phyloP scores from a whole-genome alignment of 2,888 invertebrate genomes.

The Chymomyza caudatula region DNA sequence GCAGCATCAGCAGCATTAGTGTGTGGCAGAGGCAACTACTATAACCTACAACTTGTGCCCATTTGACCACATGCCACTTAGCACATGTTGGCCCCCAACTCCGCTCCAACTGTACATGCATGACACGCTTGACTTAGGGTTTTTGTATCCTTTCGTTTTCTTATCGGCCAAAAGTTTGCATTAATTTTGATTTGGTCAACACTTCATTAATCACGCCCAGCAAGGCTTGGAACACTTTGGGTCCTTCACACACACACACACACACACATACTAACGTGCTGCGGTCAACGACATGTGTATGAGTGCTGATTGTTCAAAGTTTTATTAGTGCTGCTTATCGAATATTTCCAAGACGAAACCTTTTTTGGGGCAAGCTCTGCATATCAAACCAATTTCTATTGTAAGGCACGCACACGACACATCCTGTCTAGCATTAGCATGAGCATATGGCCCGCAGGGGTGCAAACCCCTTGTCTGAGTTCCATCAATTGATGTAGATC shows the following conservation, averaged over 20 bases:
- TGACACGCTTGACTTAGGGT: slow-evolving; percentile 12
- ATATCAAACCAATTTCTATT: slow-evolving; percentile 17
- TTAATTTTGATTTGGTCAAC: slow-evolving; percentile 75
- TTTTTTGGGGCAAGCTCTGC: slow-evolving; percentile 13
- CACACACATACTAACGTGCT: slow-evolving; percentile 41
- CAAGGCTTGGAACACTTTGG: slow-evolving; percentile 26
- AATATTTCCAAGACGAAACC: slow-evolving; percentile 20
- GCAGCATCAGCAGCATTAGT: too few relatives aligned
- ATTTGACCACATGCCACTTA: slow-evolving; percentile 69
- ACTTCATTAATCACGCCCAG: slow-evolving; percentile 75
- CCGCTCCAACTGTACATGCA: slow-evolving; percentile 28
- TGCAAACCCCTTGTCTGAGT: neutral
- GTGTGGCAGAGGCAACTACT: too few relatives aligned
- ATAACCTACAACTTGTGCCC: slow-evolving; percentile 18
- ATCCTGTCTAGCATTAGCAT: slow-evolving; percentile 34
- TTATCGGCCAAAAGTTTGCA: slow-evolving; percentile 55
- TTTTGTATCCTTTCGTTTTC: slow-evolving; percentile 30
- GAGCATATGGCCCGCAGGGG: slow-evolving; percentile 27
- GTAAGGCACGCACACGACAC: slow-evolving; percentile 54
- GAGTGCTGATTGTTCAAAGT: slow-evolving; percentile 31
- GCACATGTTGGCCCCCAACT: slow-evolving; percentile 51
- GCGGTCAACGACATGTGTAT: slow-evolving; percentile 50
- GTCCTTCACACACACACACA: slow-evolving; percentile 5
- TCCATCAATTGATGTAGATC: slow-evolving; percentile 29
- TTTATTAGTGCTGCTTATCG: slow-evolving; percentile 49